phyloP scores from a whole-genome alignment of 2,888 invertebrate species.

The Philereme vetulata region DNA sequence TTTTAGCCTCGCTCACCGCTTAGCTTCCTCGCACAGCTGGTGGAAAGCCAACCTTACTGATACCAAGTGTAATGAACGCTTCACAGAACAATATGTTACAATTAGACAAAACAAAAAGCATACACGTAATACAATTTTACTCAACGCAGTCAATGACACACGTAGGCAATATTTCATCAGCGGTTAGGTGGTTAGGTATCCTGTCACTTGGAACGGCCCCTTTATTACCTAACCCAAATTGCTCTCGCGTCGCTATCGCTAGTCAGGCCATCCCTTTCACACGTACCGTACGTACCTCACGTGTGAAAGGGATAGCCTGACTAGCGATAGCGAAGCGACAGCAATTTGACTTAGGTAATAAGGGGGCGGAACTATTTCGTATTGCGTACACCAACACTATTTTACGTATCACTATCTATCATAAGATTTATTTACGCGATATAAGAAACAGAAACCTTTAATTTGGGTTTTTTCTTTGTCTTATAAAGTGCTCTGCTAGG shows the following conservation, averaged over 20 bases:
- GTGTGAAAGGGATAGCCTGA: too few species aligned
- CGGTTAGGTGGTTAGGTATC: constrained; percentile 6
- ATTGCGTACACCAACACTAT: constrained; percentile 6
- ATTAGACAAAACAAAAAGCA: constrained; percentile 25
- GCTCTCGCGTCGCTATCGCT: too few species aligned
- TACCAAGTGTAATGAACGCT: neutral
- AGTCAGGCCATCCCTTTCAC: too few species aligned
- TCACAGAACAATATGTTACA: neutral
- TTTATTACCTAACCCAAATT: too few species aligned
- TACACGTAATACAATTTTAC: constrained; percentile 14
- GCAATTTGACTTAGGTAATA: too few species aligned
- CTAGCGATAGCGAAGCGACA: too few species aligned
- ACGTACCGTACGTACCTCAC: too few species aligned
- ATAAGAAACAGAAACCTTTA: constrained; percentile 32
- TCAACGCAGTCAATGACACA: constrained; percentile 16
- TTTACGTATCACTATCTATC: constrained; percentile 29
- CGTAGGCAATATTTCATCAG: constrained; percentile 13
- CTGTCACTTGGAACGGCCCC: constrained; percentile 25
- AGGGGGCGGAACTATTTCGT: constrained; percentile 20
- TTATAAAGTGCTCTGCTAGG: constrained; percentile 25
- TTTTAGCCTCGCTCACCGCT: too few species aligned
- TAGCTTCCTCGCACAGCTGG: too few species aligned
- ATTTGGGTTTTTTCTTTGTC: constrained; percentile 6
- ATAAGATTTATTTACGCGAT: constrained; percentile 26
- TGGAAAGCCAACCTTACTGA: too few species aligned